Percentiles rank a stretch among this genome's conserved stretches.
phyloP scores from a whole-genome alignment of 1,140 invertebrate genomes.

The Drosophila seguyi region DNA sequence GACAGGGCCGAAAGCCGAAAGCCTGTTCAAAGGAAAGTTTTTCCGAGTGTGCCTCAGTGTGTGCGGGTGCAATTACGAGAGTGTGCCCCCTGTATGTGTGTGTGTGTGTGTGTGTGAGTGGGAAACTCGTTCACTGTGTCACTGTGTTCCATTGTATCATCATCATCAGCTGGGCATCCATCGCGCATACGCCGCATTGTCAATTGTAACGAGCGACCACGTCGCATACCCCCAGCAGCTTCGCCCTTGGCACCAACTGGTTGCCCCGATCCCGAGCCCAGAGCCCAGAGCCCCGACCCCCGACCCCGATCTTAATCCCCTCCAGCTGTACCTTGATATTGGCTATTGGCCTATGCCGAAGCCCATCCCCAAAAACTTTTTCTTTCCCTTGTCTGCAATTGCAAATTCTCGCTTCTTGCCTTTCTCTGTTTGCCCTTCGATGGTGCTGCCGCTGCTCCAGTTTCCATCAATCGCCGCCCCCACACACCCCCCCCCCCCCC shows the following conservation, averaged over 20 bases:
- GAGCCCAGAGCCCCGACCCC: constrained; percentile 34
- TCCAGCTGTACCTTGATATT: constrained; percentile 73
- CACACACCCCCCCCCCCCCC: background rate
- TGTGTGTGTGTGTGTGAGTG: constrained; percentile 8
- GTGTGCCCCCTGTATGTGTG: constrained; percentile 7
- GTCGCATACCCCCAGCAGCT: constrained; percentile 7
- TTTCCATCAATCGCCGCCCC: constrained; percentile 30
- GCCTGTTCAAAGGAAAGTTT: constrained; percentile 48
- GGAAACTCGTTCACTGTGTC: constrained; percentile 81
- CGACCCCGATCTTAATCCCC: constrained; percentile 52
- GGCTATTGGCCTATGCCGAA: constrained; percentile 68
- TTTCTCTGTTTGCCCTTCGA: constrained; percentile 53
- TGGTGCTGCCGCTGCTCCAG: constrained; percentile 48
- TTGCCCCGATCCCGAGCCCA: constrained; percentile 35
- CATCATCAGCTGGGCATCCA: constrained; percentile 64
- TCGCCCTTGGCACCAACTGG: constrained; percentile 72
- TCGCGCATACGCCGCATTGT: constrained; percentile 81
- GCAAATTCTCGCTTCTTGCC: constrained; percentile 61
- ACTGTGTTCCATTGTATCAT: constrained; percentile 69
- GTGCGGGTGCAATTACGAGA: constrained; percentile 29
- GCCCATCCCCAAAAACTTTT: constrained; percentile 18
- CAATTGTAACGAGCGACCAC: constrained; percentile 60
- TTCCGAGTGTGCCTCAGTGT: constrained; percentile 25
- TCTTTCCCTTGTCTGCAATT: constrained; percentile 50
- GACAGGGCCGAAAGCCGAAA: constrained; percentile 36